Conservation (phyloP, 1,140 invertebrate genomes). For the Gonioctena quinquepunctata region DNA sequence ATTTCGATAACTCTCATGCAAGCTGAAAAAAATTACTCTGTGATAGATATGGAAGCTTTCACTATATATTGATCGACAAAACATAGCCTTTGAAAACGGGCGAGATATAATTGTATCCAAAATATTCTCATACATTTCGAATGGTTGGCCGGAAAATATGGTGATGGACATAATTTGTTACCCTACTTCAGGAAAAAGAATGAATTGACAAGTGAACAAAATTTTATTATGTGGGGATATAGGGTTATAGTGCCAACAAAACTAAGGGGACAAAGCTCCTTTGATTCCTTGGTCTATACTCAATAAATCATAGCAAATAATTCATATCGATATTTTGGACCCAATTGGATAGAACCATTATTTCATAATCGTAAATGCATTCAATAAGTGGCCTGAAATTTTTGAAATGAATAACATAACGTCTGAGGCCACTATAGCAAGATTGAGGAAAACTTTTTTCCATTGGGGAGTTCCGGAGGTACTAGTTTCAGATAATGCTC, state of each 20-base stretch:
- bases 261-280: background rate
- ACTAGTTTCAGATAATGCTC: background rate
- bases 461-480: background rate
- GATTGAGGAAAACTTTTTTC: background rate
- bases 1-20: background rate
- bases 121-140: background rate
- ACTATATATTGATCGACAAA: background rate
- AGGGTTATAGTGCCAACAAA: background rate
- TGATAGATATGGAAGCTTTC: background rate
- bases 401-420: background rate
- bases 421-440: background rate
- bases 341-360: background rate
- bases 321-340: background rate
- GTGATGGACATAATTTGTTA: background rate
- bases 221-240: background rate
- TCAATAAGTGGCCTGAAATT: background rate
- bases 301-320: background rate
- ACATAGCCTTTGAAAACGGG: background rate
- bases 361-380: background rate
- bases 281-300: background rate
- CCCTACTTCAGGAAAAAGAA: background rate
- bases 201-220: background rate
- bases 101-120: too few relatives aligned
- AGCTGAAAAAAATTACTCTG: background rate
- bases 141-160: background rate